phyloP scores from a whole-genome alignment of 2,888 invertebrate species.

The Timandra comae region DNA sequence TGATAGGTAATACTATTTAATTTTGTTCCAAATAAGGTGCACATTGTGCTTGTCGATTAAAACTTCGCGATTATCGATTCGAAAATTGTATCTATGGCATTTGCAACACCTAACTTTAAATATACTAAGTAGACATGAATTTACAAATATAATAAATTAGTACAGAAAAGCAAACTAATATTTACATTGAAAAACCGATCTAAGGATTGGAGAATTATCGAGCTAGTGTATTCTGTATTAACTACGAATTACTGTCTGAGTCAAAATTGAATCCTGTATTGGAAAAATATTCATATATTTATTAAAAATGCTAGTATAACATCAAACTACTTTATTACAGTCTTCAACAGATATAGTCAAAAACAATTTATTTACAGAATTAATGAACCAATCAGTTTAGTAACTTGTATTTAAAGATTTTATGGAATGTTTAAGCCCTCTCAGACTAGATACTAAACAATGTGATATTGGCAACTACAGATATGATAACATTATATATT shows the following conservation, averaged over 20 bases:
- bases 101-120: conserved; percentile 52
- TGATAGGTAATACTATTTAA: conserved; percentile 62
- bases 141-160: conserved; percentile 64
- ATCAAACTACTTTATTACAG: neutral
- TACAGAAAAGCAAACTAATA: conserved; percentile 65
- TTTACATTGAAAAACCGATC: conserved; percentile 52
- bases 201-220: too few relatives aligned
- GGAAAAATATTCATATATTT: neutral
- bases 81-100: conserved; percentile 43
- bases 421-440: conserved; percentile 72
- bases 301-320: neutral
- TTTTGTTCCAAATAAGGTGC: conserved; percentile 37
- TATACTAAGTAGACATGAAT: conserved; percentile 47
- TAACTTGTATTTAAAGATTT: conserved; percentile 56
- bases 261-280: too few relatives aligned
- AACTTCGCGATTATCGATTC: conserved; percentile 15
- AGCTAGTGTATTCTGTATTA: neutral
- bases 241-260: too few relatives aligned
- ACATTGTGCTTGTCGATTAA: conserved; percentile 36
- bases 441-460: conserved; percentile 50
- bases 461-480: conserved; percentile 16
- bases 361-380: conserved; percentile 18
- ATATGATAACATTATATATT: neutral
- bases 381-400: conserved; percentile 52
- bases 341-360: conserved; percentile 8